Base-by-base conservation (phyloP, 2,113 vertebrate species). In the Emydocephalus ijimae region DNA sequence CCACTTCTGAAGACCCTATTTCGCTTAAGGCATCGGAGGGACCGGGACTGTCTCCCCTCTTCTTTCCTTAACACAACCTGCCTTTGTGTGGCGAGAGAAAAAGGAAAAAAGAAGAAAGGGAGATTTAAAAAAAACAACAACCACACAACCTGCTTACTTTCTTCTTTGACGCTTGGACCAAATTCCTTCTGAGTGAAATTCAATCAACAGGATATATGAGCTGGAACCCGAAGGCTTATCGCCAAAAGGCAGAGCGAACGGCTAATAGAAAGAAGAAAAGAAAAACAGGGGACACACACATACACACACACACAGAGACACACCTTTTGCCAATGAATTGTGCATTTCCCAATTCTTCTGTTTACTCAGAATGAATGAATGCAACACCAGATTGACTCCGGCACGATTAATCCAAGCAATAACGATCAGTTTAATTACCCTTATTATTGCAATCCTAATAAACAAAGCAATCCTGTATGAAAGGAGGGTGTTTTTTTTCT, bases 211-310 rank as follows among this genome's bases (percentile, higher is more conserved):
- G 95, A 95, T 96, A 96, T 4, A 94, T 5, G 94, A 92, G 93
- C 94, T 94, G 89, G 90, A 95, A 96, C 96, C 97, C 92, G 50
- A 95, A 95, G 95, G 85, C 95, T 96, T 92, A 95, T 92, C 88
- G 8, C 29, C 92, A 54, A 6, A 10, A 69, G 57, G 56, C 24
- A 88, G 55, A 93, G 8, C 18, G 93, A 94, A 91, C 15, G 91
- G 29, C 91, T 94, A 92, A 1, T 0, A 43, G 87, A 59, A 64
- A 56, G 5, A 56, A 56, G 3, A 14, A 48, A 48, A 48, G 3
- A 14, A 48, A 48, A 48, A 48, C 48, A 8, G 48, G 48, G 48
- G 48, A 48, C 48, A 48, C 48, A 48, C 1, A 48, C 48, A 8
- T 0, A 48, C 5, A 48, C 45, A 48, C 45, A 48, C 5, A 7